A percentile compares a stretch with the other conserved stretches of the same genome.
phyloP scores from a whole-genome alignment of 2,888 invertebrate genomes.

The Idaea straminata region DNA sequence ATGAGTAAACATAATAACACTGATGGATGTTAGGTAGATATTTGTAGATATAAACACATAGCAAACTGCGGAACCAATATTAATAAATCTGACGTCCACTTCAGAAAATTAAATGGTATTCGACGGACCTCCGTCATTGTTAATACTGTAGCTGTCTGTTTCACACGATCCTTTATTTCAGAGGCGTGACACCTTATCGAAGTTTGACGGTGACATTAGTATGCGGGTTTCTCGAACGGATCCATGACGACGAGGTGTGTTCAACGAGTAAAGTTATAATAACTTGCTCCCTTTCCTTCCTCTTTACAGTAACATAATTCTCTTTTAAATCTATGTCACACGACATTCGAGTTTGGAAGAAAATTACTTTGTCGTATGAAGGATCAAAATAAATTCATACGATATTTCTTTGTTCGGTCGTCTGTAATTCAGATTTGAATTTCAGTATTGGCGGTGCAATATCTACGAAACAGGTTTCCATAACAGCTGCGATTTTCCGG shows the following conservation, averaged over 20 bases:
- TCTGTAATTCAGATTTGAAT: background rate
- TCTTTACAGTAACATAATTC: slow-evolving; percentile 50
- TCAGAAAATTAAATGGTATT: slow-evolving; percentile 45
- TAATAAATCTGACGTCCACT: slow-evolving; percentile 39
- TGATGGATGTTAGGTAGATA: background rate
- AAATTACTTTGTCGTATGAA: slow-evolving; percentile 2
- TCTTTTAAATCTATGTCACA: slow-evolving; percentile 58
- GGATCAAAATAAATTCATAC: slow-evolving; percentile 4
- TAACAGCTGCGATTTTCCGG: background rate
- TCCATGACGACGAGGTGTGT: slow-evolving; percentile 60
- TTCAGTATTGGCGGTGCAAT: background rate
- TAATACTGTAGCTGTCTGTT: slow-evolving; percentile 41
- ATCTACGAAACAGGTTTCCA: background rate
- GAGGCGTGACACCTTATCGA: slow-evolving; percentile 53
- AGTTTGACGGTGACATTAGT: slow-evolving; percentile 58
- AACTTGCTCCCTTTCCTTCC: slow-evolving; percentile 60
- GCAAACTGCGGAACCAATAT: slow-evolving; percentile 8
- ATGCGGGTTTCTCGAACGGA: slow-evolving; percentile 59
- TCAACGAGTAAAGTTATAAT: slow-evolving; percentile 74
- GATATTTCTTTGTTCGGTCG: background rate
- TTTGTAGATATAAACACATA: background rate
- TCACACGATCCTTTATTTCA: slow-evolving; percentile 56
- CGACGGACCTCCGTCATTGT: slow-evolving; percentile 50
- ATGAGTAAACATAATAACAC: background rate
- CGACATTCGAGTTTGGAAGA: slow-evolving; percentile 23